Conservation (phyloP, 2,797 vertebrate species). For the Gila robusta region DNA sequence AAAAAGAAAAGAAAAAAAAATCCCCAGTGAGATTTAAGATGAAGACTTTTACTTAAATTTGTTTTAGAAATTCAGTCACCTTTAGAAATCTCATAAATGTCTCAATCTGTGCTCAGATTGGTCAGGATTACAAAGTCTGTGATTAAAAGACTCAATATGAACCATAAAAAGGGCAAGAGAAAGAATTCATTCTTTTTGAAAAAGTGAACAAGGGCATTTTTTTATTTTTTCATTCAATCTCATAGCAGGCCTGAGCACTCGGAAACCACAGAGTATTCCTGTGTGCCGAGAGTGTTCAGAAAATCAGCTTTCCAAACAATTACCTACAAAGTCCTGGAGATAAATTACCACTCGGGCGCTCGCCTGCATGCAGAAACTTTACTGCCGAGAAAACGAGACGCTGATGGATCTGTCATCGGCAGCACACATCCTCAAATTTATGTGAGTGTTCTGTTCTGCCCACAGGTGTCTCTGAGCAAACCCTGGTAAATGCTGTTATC, state of each 20-base stretch:
- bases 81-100: not conserved
- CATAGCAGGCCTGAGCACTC: slow-evolving; percentile 37
- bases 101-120: not conserved
- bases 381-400: slow-evolving; percentile 63
- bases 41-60: not conserved
- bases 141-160: not conserved
- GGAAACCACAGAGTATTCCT: slow-evolving; percentile 33
- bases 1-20: too few relatives aligned
- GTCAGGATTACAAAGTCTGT: not conserved
- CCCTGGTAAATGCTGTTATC: slow-evolving; percentile 72
- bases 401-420: slow-evolving; percentile 60
- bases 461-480: slow-evolving; percentile 74
- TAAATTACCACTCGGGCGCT: slow-evolving; percentile 53
- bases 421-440: slow-evolving; percentile 58
- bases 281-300: slow-evolving; percentile 28
- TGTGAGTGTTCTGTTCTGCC: slow-evolving; percentile 68
- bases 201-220: not conserved
- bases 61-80: too few relatives aligned
- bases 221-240: not conserved
- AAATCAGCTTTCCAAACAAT: slow-evolving; percentile 56
- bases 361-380: slow-evolving; percentile 68
- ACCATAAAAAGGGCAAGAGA: not conserved
- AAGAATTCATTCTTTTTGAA: slow-evolving; percentile 10
- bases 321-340: slow-evolving; percentile 52
- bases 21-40: not conserved